Conservation (phyloP, 2,113 vertebrate species). For the Bucco capensis region DNA sequence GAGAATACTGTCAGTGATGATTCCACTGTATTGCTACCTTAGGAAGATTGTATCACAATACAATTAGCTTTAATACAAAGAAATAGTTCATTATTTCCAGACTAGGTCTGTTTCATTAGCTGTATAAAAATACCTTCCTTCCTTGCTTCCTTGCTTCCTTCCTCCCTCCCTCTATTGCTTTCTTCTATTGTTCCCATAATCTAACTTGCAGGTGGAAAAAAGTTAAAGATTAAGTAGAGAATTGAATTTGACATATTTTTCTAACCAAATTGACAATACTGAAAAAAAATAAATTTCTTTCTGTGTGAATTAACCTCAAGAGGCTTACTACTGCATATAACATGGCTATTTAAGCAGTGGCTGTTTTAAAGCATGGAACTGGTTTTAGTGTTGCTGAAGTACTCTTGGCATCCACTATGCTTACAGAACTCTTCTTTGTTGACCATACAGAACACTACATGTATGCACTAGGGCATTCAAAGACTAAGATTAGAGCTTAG, state of each 20-base stretch:
- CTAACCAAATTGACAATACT: not conserved
- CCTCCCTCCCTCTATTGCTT: too few species aligned
- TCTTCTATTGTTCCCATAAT: not conserved
- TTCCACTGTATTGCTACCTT: not conserved
- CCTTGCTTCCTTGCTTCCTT: not conserved
- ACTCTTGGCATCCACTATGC: not conserved
- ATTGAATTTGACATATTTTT: not conserved
- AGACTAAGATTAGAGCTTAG: not conserved
- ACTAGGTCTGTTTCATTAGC: conserved; percentile 18
- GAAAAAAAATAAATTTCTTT: not conserved
- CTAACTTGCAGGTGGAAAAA: conserved; percentile 8
- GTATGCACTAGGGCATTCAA: not conserved
- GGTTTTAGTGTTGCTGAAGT: not conserved
- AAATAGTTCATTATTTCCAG: conserved; percentile 40
- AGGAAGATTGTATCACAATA: not conserved
- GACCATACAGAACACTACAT: not conserved
- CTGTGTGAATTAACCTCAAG: not conserved
- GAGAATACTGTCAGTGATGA: not conserved
- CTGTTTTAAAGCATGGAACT: not conserved
- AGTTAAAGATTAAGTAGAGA: not conserved
- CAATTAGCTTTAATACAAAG: not conserved
- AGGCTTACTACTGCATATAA: not conserved
- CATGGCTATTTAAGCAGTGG: not conserved
- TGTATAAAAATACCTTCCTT: conserved; percentile 22
- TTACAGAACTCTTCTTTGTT: not conserved